phyloP scores from a whole-genome alignment of 2,888 invertebrate species.

The Ophioninae sp. region DNA sequence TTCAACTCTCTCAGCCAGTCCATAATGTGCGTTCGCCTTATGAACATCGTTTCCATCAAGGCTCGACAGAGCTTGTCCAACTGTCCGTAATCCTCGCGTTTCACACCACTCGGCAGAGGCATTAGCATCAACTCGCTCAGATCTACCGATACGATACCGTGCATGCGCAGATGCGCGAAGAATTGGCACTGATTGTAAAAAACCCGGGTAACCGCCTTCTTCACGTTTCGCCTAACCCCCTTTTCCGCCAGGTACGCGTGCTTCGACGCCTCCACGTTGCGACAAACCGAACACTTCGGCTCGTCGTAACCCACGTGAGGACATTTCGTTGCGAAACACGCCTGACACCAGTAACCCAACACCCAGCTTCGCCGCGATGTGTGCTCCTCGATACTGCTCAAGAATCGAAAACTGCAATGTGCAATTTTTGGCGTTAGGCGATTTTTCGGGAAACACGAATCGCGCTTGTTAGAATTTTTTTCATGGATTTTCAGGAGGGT shows the following conservation, averaged over 20 bases:
- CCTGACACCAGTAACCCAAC: conserved; percentile 76
- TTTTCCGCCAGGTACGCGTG: conserved; percentile 67
- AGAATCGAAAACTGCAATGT: conserved; percentile 74
- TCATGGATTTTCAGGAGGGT: background rate
- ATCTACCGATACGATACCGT: conserved; percentile 68
- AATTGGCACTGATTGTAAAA: conserved; percentile 79
- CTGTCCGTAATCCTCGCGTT: conserved; percentile 66
- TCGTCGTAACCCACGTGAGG: conserved; percentile 64
- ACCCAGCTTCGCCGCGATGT: conserved; percentile 76
- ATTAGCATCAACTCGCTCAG: conserved; percentile 76
- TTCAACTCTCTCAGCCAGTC: conserved; percentile 73
- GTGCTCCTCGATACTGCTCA: conserved; percentile 75
- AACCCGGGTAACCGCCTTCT: conserved; percentile 70
- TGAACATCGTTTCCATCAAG: conserved; percentile 75
- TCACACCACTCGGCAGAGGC: conserved; percentile 72
- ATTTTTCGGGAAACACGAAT: background rate
- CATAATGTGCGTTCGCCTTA: conserved; percentile 71
- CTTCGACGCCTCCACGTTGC: conserved; percentile 66
- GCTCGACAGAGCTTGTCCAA: conserved; percentile 71
- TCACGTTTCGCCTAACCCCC: conserved; percentile 69
- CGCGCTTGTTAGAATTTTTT: background rate
- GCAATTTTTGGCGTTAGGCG: conserved; percentile 12
- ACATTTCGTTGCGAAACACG: conserved; percentile 72
- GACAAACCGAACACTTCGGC: conserved; percentile 49
- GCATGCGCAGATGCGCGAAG: conserved; percentile 73